These are phyloP conservation scores for Tenodera sinensis DNA, from an alignment of 2,888 invertebrate species.

Conservation along the genomic window DNA sequence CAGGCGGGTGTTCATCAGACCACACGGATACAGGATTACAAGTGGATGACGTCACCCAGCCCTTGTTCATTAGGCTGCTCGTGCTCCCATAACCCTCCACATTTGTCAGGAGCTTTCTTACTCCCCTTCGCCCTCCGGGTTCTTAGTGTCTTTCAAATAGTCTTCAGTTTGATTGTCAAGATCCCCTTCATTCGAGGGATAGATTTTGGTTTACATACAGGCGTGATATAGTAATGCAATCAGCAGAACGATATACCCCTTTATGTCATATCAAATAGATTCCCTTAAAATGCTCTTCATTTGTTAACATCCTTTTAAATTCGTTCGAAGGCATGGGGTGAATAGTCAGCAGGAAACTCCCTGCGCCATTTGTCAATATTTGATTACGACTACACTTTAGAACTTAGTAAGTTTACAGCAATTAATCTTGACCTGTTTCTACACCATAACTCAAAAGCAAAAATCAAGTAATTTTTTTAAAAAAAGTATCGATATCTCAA, in stretches of 20 bases:
- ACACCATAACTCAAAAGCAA: no score
- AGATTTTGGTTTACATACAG: neutral
- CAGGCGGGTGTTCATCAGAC: constrained; percentile 13
- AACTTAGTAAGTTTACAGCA: no score
- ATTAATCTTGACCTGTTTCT: no score
- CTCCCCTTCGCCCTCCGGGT: neutral
- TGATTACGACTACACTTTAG: no score
- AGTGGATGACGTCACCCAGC: constrained; percentile 9
- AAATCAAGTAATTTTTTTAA: no score
- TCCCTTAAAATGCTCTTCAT: neutral
- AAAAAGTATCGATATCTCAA: no score
- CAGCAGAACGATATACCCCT: neutral
- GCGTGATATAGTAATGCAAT: neutral
- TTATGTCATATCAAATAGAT: neutral
- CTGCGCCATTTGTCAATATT: no score
- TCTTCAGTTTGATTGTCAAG: neutral
- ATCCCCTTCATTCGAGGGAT: neutral
- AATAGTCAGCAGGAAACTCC: neutral
- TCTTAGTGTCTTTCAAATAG: neutral
- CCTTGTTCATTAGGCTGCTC: neutral
- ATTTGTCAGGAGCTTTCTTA: neutral
- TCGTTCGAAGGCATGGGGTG: neutral
- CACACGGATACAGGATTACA: constrained; percentile 19
- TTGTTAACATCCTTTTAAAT: neutral
- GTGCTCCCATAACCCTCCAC: neutral